Evolutionary conservation across 2,113 vertebrate species (phyloP).

Genomic region (Baryphthengus martii): DNA sequence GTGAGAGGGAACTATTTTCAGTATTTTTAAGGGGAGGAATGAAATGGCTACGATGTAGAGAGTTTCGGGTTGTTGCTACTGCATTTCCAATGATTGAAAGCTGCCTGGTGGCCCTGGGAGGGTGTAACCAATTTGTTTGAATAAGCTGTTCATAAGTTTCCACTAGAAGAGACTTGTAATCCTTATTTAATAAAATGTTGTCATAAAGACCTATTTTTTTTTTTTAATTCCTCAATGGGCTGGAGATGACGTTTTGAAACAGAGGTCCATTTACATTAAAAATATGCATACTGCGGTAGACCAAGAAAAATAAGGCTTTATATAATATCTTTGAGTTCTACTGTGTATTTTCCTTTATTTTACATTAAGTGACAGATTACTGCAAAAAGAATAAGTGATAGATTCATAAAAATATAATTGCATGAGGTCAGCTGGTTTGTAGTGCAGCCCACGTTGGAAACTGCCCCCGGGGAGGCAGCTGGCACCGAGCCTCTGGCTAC

Average conservation of each 20-base stretch:
- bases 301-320: conserved; percentile 28
- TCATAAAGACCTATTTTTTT: conserved; percentile 40
- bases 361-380: not conserved
- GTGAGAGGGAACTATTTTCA: not conserved
- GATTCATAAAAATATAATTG: not conserved
- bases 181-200: conserved; percentile 47
- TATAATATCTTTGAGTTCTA: not conserved
- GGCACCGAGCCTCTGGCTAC: not conserved
- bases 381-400: not conserved
- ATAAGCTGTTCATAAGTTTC: conserved; percentile 45
- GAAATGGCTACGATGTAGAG: fast-evolving
- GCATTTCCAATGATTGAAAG: not conserved
- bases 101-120: not conserved
- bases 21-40: not conserved
- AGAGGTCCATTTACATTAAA: conserved; percentile 49
- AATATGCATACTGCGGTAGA: conserved; percentile 24
- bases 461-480: fast-evolving
- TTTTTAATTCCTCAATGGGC: conserved; percentile 19
- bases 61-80: not conserved
- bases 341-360: not conserved
- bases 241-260: conserved; percentile 42
- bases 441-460: not conserved
- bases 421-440: not conserved
- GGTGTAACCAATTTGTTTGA: conserved; percentile 45
- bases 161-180: conserved; percentile 18